Evolutionary conservation across 1,140 invertebrate genomes (phyloP), one percentile per base, ranked within the genome.

Genomic region (Saccostrea echinata): DNA sequence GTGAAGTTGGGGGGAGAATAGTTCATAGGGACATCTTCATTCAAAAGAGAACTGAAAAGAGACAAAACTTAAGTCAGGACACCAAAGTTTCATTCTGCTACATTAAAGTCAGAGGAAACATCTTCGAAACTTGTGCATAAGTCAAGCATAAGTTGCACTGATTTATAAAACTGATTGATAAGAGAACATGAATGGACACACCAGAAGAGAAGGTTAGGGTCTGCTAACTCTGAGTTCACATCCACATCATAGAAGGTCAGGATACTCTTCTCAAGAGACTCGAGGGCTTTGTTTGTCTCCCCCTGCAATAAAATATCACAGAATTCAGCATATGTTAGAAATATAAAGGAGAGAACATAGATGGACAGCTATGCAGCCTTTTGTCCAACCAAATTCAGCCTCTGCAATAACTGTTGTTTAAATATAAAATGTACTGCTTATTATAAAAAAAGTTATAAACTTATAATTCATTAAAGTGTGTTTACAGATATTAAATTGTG

Each of bases 151-250:
- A 6, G 43, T 43, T 43, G 43, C 43, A 8, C 43, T 43, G 6
- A 6, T 6, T 8, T 43, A 43, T 43, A 6, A 6, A 8, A 57
- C 21, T 21, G 3, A 3, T 43, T 43, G 16, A 61, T 16, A 61
- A 43, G 18, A 61, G 55, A 30, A 30, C 12, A 64, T 51, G 18
- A 43, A n/a, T 52, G 6, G 3, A 71, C 88, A 90, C 90, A 93
- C 93, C 91, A 90, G 88, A 90, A 93, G 11, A 93, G 88, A 13
- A 89, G 57, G 84, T 92, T 92, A 2, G 91, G 91, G 84, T 92
- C 91, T 64, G 83, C 89, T 33, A 51, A 84, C 43, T 83, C 64
- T 0, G 83, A 84, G 53, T 92, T 88, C 24, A 80, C 57, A 13
- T 88, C 87, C 30, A 91, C 86, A 80, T 91, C 89, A 87, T 90